Evolutionary conservation across 2,797 vertebrate species (phyloP).

Genomic region (Sebastes kiyomatsui): DNA sequence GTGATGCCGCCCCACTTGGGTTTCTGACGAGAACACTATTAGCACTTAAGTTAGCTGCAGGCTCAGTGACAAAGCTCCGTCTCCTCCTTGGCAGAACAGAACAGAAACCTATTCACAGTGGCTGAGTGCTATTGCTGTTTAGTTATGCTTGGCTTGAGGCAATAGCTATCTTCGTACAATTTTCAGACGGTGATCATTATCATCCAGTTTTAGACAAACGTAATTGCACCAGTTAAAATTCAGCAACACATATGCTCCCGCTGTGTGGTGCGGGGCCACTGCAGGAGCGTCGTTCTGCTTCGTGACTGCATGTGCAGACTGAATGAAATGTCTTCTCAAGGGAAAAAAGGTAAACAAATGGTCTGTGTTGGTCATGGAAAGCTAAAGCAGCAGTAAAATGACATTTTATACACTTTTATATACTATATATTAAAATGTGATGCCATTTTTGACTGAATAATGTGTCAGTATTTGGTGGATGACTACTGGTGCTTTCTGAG

Average conservation of each 20-base stretch:
- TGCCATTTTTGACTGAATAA: slow-evolving; percentile 14
- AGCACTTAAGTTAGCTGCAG: slow-evolving; percentile 73
- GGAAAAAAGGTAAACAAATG: slow-evolving; percentile 24
- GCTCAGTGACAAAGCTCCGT: slow-evolving; percentile 69
- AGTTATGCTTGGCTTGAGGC: slow-evolving; percentile 75
- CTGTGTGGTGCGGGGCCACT: slow-evolving; percentile 48
- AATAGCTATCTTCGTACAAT: slow-evolving; percentile 65
- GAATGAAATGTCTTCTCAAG: slow-evolving; percentile 31
- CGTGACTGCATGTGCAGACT: slow-evolving; percentile 32
- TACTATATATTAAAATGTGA: slow-evolving; percentile 3
- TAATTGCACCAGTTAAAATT: slow-evolving; percentile 71
- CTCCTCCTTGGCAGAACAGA: slow-evolving; percentile 67
- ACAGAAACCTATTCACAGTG: slow-evolving; percentile 70
- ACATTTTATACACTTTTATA: not conserved
- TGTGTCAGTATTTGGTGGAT: not conserved
- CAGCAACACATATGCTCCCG: slow-evolving; percentile 55
- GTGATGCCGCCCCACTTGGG: slow-evolving; percentile 61
- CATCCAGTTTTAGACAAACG: slow-evolving; percentile 61
- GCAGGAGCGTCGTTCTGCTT: slow-evolving; percentile 47
- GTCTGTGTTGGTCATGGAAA: slow-evolving; percentile 35
- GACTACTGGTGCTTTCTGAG: not conserved
- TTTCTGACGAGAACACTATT: slow-evolving; percentile 65
- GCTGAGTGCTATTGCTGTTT: slow-evolving; percentile 70
- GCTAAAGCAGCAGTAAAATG: slow-evolving; percentile 34
- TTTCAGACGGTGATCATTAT: slow-evolving; percentile 74